These are phyloP conservation scores for Struthidea cinerea DNA, from an alignment of 2,113 vertebrate species.

Conservation along the genomic window DNA sequence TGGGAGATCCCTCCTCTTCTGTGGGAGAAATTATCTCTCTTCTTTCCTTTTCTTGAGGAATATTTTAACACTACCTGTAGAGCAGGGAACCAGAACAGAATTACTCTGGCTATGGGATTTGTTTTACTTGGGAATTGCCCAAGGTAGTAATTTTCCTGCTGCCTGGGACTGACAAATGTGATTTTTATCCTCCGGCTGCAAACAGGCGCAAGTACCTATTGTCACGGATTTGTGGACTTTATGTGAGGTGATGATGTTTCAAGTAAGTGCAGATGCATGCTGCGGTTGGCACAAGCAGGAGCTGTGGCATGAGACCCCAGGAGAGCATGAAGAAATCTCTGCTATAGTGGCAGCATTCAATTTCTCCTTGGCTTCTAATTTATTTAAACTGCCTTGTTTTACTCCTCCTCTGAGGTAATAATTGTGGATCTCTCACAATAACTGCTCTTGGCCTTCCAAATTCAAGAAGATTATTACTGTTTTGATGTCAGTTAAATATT, in stretches of 20 bases:
- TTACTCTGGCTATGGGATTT: not conserved
- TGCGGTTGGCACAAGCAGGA: accelerated
- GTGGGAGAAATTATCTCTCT: not conserved
- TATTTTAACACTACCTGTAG: not conserved
- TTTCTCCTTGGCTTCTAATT: not conserved
- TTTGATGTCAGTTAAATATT: not conserved
- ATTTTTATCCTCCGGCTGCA: not conserved
- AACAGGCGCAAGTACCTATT: not conserved
- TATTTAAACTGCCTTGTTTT: not conserved
- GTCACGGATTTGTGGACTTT: not conserved
- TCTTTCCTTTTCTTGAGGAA: not conserved
- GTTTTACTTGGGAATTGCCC: not conserved
- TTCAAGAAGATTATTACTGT: not conserved
- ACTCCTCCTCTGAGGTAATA: not conserved
- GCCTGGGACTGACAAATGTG: not conserved
- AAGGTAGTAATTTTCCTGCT: not conserved
- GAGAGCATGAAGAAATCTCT: not conserved
- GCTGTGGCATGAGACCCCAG: not conserved
- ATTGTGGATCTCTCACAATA: not conserved
- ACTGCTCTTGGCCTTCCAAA: not conserved
- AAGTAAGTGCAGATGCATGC: not conserved
- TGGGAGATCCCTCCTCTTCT: not conserved
- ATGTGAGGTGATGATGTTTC: not conserved
- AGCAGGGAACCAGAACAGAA: not conserved
- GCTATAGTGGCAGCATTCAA: not conserved